These are phyloP conservation scores for Bufotes viridis DNA, from an alignment of 2,797 vertebrate species.

Conservation along the genomic window DNA sequence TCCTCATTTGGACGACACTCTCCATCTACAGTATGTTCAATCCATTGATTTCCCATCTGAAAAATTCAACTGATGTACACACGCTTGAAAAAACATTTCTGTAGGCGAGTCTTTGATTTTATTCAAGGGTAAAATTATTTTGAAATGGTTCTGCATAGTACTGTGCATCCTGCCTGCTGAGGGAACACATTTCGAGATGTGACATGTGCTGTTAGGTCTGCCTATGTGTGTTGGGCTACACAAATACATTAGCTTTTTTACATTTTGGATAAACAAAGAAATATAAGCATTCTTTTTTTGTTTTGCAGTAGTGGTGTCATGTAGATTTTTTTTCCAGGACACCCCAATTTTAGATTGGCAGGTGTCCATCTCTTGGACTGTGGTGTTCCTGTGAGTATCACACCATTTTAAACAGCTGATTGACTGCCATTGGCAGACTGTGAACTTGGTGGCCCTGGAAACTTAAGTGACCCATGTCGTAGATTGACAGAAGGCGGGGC, in stretches of 20 bases:
- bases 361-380: too few relatives aligned
- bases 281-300: background rate
- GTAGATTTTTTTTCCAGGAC: background rate
- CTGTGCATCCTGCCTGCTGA: constrained; percentile 48
- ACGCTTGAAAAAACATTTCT: constrained; percentile 56
- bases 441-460: too few relatives aligned
- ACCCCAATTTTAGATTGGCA: too few relatives aligned
- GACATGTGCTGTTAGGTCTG: constrained; percentile 49
- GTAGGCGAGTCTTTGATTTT: constrained; percentile 53
- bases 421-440: too few relatives aligned
- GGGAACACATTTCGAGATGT: constrained; percentile 49
- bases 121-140: constrained; percentile 62
- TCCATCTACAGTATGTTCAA: constrained; percentile 49
- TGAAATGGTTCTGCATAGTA: constrained; percentile 41
- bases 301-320: background rate
- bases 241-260: constrained; percentile 26
- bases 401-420: too few relatives aligned
- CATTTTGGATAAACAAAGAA: background rate
- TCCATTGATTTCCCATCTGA: constrained; percentile 62
- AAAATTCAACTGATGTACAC: constrained; percentile 41
- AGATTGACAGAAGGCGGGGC: too few relatives aligned
- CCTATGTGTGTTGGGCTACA: constrained; percentile 28
- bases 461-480: too few relatives aligned
- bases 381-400: too few relatives aligned
- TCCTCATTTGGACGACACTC: constrained; percentile 32